phyloP scores from a whole-genome alignment of 2,797 vertebrate species.

The Tapirus indicus region DNA sequence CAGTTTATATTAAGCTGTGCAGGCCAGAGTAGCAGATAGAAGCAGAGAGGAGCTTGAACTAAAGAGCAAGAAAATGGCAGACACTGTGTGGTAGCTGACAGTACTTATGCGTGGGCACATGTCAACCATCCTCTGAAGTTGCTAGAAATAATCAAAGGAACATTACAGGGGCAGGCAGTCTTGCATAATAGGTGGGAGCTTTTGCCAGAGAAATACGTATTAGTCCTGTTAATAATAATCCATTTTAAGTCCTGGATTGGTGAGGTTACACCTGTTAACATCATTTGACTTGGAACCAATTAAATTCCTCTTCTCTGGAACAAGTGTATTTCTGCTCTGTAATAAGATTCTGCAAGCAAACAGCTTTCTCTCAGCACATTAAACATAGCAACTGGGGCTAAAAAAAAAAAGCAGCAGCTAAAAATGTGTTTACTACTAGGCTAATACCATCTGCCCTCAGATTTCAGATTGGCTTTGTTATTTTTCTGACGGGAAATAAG shows the following conservation, averaged over 20 bases:
- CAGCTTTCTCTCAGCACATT: constrained; percentile 58
- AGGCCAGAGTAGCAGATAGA: background rate
- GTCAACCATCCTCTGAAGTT: background rate
- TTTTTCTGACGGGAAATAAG: constrained; percentile 57
- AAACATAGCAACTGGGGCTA: background rate
- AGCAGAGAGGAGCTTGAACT: background rate
- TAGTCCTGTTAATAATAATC: constrained; percentile 62
- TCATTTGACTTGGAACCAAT: constrained; percentile 71
- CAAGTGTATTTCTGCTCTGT: constrained; percentile 69
- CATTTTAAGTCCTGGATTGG: constrained; percentile 44
- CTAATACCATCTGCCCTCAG: constrained; percentile 64
- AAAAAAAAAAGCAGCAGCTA: background rate
- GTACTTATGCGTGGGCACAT: background rate
- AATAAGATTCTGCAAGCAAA: constrained; percentile 76
- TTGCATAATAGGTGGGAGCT: constrained; percentile 13
- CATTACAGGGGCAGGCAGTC: background rate
- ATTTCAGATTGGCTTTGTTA: constrained; percentile 49
- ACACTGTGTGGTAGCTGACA: background rate
- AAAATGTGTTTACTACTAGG: constrained; percentile 74
- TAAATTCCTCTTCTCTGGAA: constrained; percentile 65
- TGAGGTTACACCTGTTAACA: constrained; percentile 64
- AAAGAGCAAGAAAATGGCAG: background rate
- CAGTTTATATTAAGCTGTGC: background rate
- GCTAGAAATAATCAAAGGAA: constrained; percentile 23
- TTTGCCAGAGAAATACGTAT: background rate